A percentile compares a stretch with the other conserved stretches of the same genome.
These are phyloP conservation scores for Creontiades dilutus DNA, from an alignment of 2,888 invertebrate genomes.

Conservation along the genomic window DNA sequence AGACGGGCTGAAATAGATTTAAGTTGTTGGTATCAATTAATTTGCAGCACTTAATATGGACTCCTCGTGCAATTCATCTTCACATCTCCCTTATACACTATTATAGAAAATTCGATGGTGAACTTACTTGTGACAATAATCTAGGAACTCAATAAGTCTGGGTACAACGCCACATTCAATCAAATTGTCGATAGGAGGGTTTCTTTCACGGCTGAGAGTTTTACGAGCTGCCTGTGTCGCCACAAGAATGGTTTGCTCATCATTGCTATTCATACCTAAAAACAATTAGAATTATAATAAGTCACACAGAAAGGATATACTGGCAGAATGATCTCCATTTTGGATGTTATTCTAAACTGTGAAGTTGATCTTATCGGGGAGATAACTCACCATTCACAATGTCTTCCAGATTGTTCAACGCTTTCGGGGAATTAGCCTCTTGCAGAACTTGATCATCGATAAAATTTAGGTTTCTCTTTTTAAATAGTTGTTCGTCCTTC, in stretches of 20 bases:
- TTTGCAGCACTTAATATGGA: too few species aligned
- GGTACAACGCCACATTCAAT: conserved; percentile 96
- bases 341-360: too few species aligned
- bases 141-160: conserved; percentile 93
- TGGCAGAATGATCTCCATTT: too few species aligned
- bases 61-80: too few species aligned
- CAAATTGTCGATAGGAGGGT: conserved; percentile 98
- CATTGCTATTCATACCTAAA: conserved; percentile 84
- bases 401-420: conserved; percentile 81
- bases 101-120: neutral
- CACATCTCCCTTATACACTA: too few species aligned
- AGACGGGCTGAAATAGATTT: conserved; percentile 81
- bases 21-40: too few species aligned
- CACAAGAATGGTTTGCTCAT: conserved; percentile 82
- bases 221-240: conserved; percentile 93
- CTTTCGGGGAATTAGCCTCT: conserved; percentile 78
- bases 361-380: too few species aligned
- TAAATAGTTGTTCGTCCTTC: conserved; percentile 95
- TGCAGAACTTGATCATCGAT: conserved; percentile 80
- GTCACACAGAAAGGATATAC: too few species aligned
- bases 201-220: conserved; percentile 94
- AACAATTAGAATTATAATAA: conserved; percentile 69
- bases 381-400: conserved; percentile 82
- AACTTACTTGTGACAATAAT: conserved; percentile 74
- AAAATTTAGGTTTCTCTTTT: conserved; percentile 89